phyloP scores from a whole-genome alignment of 2,797 vertebrate genomes.

The Saxicola maurus region DNA sequence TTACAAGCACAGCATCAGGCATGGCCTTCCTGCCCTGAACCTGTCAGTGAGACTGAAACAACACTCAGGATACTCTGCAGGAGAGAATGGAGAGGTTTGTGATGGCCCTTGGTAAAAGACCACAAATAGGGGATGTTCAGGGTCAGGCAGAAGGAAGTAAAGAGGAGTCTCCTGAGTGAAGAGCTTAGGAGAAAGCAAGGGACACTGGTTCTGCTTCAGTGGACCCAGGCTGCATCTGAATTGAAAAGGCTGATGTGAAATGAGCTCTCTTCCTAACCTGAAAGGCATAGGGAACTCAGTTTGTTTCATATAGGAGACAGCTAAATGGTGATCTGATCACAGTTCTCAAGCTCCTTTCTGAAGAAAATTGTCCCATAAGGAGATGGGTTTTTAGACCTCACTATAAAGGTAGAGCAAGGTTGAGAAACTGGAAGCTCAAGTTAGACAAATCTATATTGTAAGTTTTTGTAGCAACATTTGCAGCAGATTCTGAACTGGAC shows the following conservation, averaged over 20 bases:
- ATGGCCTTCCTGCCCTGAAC: neutral
- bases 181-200: neutral
- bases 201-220: neutral
- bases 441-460: neutral
- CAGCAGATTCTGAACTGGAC: neutral
- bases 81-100: neutral
- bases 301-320: neutral
- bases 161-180: neutral
- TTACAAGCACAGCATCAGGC: neutral
- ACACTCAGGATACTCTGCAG: accelerated
- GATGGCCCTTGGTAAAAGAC: neutral
- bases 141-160: neutral
- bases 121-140: accelerated
- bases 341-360: neutral
- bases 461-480: neutral
- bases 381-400: neutral
- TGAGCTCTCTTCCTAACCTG: neutral
- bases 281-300: neutral
- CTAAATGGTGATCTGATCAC: accelerated
- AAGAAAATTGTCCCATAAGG: neutral
- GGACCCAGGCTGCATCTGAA: neutral
- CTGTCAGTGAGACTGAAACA: neutral
- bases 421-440: neutral
- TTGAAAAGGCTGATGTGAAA: neutral
- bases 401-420: neutral